Base-by-base conservation (phyloP, 2,113 vertebrate species). In the Indicator indicator region DNA sequence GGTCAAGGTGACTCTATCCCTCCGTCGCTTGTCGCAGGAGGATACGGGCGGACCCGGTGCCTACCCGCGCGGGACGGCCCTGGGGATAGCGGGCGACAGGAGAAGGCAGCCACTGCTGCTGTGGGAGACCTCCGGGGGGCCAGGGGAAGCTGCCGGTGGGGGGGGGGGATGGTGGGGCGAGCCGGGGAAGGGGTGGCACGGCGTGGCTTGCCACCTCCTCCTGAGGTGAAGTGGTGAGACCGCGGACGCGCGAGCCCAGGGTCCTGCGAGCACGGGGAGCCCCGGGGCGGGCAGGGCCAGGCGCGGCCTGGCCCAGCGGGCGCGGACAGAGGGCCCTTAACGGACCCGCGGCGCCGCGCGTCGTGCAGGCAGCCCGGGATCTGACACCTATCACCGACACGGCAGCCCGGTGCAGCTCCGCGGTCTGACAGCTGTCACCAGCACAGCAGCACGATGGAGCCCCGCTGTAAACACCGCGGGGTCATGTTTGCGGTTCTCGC, bases 1-100 rank as follows among this genome's bases (percentile, higher is more conserved):
- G 98, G 98, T 99, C 99, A 99, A 99, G 99, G 99, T 99, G 99
- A 99, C 98, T 99, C 98, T 97, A 76, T 72, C 33, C 83, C 89
- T 83, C 91, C 30, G 94, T 70, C 70, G 90, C 50, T 95, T 88
- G 92, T 89, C 89, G 94, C 95, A 58, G 94, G 88, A 89, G 86
- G 44, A 83, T 40, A 62, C 33, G 72, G 85, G 86, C 28, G 38
- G 74, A 54, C 32, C 38, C 20, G 2, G 50, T 38, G 72, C 46
- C 13, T 38, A 13, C 46, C 36, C 32, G 33, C 50, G 17, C 15
- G 13, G 73, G 56, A 44, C 17, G 28, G 62, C 46, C 38, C 12
- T 36, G 32, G 33, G n/a, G 5, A 7, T 42, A 55, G 48, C 33
- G 42, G 88, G 9, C 32, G 62, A 36, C 33, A 38, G 88, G 75